Percentiles rank a stretch among this genome's conserved stretches.
Evolutionary conservation across 2,113 vertebrate species (phyloP).

Genomic region (Platycercus adscitus): DNA sequence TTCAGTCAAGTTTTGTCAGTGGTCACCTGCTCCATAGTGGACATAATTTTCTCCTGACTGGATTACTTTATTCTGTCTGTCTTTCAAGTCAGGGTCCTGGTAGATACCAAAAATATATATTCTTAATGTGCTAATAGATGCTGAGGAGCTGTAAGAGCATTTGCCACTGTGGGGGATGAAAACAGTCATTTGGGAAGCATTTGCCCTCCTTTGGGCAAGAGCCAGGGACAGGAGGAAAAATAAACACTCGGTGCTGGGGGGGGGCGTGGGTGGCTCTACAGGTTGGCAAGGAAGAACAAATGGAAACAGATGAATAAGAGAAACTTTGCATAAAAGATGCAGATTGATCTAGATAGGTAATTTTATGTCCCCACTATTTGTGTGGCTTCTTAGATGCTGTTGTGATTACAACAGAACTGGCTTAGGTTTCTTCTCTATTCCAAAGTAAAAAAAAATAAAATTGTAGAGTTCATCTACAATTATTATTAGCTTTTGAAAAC

Average conservation of each 20-base stretch:
- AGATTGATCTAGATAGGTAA: not conserved
- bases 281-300: not conserved
- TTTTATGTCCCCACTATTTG: not conserved
- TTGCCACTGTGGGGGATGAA: not conserved
- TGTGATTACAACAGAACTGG: not conserved
- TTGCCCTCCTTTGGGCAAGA: not conserved
- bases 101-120: not conserved
- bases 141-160: not conserved
- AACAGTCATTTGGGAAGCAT: not conserved
- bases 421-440: not conserved
- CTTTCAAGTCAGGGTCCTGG: not conserved
- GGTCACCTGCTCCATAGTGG: not conserved
- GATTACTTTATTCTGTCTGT: not conserved
- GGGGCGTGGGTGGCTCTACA: not conserved
- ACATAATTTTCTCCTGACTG: not conserved
- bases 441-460: not conserved
- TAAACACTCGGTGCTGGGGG: not conserved
- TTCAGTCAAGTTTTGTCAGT: not conserved
- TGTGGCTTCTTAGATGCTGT: not conserved
- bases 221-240: constrained; percentile 6
- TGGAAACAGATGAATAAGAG: not conserved
- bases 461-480: not conserved
- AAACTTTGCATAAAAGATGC: not conserved
- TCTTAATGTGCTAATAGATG: not conserved
- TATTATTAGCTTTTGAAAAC: not conserved